Evolutionary conservation across 2,113 vertebrate species (phyloP).

Genomic region (Anhinga anhinga): DNA sequence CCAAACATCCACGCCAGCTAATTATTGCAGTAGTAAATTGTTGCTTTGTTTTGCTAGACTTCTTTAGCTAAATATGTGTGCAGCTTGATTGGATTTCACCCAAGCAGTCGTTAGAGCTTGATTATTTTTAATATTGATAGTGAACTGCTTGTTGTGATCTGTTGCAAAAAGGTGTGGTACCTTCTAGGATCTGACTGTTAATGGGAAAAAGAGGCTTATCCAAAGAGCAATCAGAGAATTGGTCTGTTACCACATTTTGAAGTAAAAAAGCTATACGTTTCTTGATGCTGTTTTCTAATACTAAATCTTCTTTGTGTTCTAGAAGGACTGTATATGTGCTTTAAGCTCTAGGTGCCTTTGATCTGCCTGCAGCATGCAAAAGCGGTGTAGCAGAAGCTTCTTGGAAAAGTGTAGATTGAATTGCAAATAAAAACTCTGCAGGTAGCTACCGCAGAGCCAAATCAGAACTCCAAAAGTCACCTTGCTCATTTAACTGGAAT

Average conservation of each 20-base stretch:
- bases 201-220: background rate
- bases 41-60: conserved; percentile 17
- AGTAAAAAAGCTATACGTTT: background rate
- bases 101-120: background rate
- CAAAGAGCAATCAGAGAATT: background rate
- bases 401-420: background rate
- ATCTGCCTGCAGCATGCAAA: background rate
- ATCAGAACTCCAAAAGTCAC: background rate
- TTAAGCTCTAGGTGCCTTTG: background rate
- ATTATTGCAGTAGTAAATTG: background rate
- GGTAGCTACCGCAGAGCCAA: background rate
- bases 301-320: background rate
- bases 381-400: background rate
- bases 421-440: background rate
- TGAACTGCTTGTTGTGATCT: background rate
- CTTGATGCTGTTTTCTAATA: background rate
- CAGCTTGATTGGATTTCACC: background rate
- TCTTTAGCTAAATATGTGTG: background rate
- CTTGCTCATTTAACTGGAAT: background rate
- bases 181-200: background rate
- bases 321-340: background rate
- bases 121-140: background rate
- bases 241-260: background rate
- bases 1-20: background rate
- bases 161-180: background rate